Evolutionary conservation across 2,113 vertebrate genomes (phyloP).

Genomic region (Lonchura striata): DNA sequence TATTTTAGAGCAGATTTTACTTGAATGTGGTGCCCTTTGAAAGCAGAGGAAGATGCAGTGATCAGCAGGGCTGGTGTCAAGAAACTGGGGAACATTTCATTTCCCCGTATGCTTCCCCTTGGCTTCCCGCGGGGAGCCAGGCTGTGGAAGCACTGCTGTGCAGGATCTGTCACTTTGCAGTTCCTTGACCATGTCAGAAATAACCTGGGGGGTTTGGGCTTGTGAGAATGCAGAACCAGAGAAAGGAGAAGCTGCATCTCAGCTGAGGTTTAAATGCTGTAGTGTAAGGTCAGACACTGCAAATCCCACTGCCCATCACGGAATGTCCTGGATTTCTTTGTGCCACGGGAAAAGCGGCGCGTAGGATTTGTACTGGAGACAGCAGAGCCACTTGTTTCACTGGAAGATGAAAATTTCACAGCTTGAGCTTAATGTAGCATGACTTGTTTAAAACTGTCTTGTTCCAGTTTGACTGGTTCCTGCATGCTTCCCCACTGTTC

Average conservation of each 20-base stretch:
- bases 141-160: neutral
- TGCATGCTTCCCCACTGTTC: neutral
- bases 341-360: neutral
- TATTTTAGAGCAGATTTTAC: neutral
- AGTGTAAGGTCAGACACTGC: neutral
- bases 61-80: neutral
- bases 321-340: neutral
- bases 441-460: neutral
- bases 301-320: neutral
- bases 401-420: neutral
- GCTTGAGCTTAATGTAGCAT: neutral
- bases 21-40: neutral
- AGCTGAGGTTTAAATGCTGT: neutral
- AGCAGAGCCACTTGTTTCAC: neutral
- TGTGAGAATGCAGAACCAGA: neutral
- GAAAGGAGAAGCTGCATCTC: neutral
- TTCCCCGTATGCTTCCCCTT: neutral
- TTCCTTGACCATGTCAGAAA: neutral
- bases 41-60: neutral
- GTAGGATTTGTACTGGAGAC: neutral
- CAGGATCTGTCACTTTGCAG: neutral
- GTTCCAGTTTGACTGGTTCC: neutral
- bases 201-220: neutral
- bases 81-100: fast-evolving
- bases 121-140: neutral